phyloP scores from a whole-genome alignment of 2,113 vertebrate genomes.

The Pipra filicauda region DNA sequence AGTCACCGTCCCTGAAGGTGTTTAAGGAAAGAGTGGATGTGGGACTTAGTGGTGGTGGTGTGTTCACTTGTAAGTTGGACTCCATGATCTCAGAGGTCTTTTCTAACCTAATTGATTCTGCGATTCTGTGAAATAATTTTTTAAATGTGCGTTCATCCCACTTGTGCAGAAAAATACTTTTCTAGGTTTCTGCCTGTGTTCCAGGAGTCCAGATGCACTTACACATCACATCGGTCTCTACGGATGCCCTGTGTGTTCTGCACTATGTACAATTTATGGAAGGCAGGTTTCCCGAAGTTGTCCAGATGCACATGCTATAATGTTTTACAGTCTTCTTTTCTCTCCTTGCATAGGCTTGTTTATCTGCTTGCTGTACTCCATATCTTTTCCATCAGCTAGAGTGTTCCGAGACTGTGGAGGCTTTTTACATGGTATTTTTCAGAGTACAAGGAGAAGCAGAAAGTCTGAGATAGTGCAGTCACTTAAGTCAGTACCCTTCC shows the following conservation, averaged over 20 bases:
- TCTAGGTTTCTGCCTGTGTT: not conserved
- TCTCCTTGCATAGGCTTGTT: not conserved
- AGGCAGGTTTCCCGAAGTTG: not conserved
- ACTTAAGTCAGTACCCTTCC: not conserved
- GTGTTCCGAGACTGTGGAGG: accelerated
- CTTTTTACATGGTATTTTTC: not conserved
- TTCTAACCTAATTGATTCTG: not conserved
- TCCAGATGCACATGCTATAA: accelerated
- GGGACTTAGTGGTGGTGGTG: accelerated
- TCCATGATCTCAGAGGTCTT: not conserved
- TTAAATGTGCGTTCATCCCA: accelerated
- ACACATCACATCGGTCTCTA: accelerated
- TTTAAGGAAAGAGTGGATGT: not conserved
- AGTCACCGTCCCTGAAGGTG: not conserved
- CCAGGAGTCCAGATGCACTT: accelerated
- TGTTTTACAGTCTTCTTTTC: not conserved
- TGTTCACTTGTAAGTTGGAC: not conserved
- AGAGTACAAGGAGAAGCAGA: not conserved
- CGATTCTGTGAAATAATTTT: not conserved
- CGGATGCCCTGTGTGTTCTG: accelerated
- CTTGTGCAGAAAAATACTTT: not conserved
- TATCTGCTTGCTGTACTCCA: not conserved
- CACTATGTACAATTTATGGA: accelerated
- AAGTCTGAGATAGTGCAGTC: not conserved
- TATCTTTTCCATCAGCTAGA: not conserved